A percentile compares a stretch with the other conserved stretches of the same genome.
phyloP scores from a whole-genome alignment of 2,797 vertebrate genomes.

The Sebastes minor region DNA sequence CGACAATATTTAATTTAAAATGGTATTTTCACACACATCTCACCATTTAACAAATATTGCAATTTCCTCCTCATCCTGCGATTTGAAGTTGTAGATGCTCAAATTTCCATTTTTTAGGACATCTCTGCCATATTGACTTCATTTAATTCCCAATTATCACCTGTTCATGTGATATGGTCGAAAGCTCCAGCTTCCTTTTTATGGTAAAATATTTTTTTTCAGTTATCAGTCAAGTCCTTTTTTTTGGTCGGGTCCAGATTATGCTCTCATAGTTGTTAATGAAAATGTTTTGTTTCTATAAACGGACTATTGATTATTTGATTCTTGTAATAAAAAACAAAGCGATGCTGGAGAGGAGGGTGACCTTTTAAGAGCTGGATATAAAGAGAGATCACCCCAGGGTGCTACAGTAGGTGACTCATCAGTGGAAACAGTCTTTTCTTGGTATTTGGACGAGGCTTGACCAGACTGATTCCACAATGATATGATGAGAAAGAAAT shows the following conservation, averaged over 20 bases:
- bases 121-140: background rate
- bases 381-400: constrained; percentile 25
- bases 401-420: constrained; percentile 23
- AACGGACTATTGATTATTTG: constrained; percentile 5
- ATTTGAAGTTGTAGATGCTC: background rate
- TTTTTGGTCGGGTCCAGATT: background rate
- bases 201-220: background rate
- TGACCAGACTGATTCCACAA: background rate
- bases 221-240: background rate
- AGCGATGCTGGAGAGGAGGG: background rate
- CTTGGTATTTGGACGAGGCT: background rate
- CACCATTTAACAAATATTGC: too few species aligned
- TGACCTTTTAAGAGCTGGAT: constrained; percentile 47
- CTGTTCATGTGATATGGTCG: background rate
- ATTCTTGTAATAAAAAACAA: background rate
- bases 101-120: background rate
- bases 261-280: background rate
- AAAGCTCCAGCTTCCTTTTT: background rate
- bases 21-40: too few species aligned
- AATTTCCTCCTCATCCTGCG: too few species aligned
- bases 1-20: too few species aligned
- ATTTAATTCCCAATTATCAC: background rate
- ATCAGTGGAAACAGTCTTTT: background rate
- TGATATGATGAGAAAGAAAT: background rate
- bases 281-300: constrained; percentile 1